Percentiles rank a stretch among this genome's conserved stretches.
Conservation (phyloP, 53 echinoderm and acorn worm genomes). For the Arbacia lixula region DNA sequence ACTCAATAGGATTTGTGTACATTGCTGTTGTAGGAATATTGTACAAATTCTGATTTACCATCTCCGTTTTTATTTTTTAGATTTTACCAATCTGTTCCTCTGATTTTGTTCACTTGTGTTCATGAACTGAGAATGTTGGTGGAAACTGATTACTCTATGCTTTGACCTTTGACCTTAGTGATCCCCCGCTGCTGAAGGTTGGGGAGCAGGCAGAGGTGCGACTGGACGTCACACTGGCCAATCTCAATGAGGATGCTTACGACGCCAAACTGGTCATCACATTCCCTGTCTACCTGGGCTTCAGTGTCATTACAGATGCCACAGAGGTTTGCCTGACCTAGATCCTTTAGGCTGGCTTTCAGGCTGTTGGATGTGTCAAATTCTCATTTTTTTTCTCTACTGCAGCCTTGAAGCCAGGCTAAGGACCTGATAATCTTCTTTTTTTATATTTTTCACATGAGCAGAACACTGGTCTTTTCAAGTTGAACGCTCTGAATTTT, state of each 20-base stretch:
- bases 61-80: no score
- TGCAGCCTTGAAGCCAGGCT: no score
- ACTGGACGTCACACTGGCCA: constrained; percentile 61
- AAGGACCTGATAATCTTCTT: no score
- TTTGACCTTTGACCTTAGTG: constrained; percentile 34
- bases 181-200: constrained; percentile 70
- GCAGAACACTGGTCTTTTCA: no score
- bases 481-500: no score
- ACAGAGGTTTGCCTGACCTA: constrained; percentile 51
- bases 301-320: constrained; percentile 48
- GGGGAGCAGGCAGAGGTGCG: constrained; percentile 58
- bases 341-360: not conserved
- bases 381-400: not conserved
- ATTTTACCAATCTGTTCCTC: no score
- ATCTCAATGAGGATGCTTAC: constrained; percentile 84
- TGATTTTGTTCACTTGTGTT: not conserved
- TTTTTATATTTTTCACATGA: no score
- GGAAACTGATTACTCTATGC: not conserved
- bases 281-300: constrained; percentile 67
- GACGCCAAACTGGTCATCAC: constrained; percentile 75
- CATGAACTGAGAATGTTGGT: not conserved
- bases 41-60: no score
- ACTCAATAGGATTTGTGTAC: no score
- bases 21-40: no score
- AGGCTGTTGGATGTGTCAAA: no score